Evolutionary conservation across 2,888 invertebrate species (phyloP).

Genomic region (Theristus sp.): DNA sequence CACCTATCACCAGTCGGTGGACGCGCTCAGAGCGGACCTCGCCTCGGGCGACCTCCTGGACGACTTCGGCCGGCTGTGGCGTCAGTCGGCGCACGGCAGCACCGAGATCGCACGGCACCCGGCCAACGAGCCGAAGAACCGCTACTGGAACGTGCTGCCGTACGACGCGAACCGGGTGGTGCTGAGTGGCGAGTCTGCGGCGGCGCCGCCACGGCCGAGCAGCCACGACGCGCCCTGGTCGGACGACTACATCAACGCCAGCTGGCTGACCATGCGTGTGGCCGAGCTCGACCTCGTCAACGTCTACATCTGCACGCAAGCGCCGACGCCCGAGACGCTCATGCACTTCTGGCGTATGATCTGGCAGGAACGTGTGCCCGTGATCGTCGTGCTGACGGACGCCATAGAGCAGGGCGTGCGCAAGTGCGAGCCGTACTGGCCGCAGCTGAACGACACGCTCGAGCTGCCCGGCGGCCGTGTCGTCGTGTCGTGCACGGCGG

Average conservation of each 20-base stretch:
- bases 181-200: background rate
- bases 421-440: slow-evolving; percentile 10
- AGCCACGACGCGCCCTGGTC: too few species aligned
- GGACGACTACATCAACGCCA: slow-evolving; percentile 10
- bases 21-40: background rate
- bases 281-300: background rate
- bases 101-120: background rate
- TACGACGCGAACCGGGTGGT: slow-evolving; percentile 8
- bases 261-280: slow-evolving; percentile 3
- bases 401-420: slow-evolving; percentile 2
- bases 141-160: slow-evolving; percentile 9
- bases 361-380: slow-evolving; percentile 4
- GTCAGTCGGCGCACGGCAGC: background rate
- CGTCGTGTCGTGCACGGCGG: background rate
- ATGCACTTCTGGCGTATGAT: slow-evolving; percentile 9
- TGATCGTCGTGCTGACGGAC: slow-evolving; percentile 9
- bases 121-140: background rate
- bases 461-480: background rate
- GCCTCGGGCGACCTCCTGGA: background rate
- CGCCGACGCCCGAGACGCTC: slow-evolving; percentile 4
- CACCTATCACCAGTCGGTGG: background rate
- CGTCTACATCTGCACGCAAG: slow-evolving; percentile 7
- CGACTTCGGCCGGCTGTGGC: background rate
- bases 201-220: too few species aligned
- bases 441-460: slow-evolving; percentile 1